phyloP scores from a whole-genome alignment of 2,888 invertebrate genomes.

The Baronia brevicornis region DNA sequence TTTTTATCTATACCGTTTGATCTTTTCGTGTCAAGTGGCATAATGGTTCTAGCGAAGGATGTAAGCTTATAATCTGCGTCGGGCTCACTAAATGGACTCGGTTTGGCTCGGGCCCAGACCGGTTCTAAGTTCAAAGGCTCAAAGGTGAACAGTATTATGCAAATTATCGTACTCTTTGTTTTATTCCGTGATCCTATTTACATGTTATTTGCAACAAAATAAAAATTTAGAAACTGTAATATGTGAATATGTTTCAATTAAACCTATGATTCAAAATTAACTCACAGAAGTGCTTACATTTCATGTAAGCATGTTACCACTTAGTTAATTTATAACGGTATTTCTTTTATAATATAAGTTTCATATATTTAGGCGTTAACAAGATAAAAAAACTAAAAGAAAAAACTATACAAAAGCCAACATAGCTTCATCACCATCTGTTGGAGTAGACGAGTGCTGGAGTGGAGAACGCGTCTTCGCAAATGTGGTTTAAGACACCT shows the following conservation, averaged over 20 bases:
- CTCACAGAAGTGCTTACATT: too few species aligned
- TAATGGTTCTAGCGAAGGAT: slow-evolving; percentile 28
- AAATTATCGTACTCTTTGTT: slow-evolving; percentile 70
- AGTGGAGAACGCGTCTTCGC: too few species aligned
- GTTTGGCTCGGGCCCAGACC: slow-evolving; percentile 64
- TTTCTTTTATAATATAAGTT: too few species aligned
- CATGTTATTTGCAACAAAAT: slow-evolving; percentile 60
- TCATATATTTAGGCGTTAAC: too few species aligned
- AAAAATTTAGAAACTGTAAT: too few species aligned
- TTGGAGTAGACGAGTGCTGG: too few species aligned
- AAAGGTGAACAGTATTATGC: slow-evolving; percentile 71
- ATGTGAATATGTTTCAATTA: slow-evolving; percentile 2
- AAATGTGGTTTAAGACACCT: too few species aligned
- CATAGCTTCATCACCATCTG: too few species aligned
- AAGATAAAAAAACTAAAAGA: too few species aligned
- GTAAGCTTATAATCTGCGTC: slow-evolving; percentile 61
- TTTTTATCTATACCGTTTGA: slow-evolving; percentile 15
- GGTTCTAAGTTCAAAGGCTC: slow-evolving; percentile 45
- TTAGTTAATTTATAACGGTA: too few species aligned
- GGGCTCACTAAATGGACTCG: slow-evolving; percentile 53
- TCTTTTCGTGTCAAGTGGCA: slow-evolving; percentile 20
- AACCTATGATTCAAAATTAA: slow-evolving; percentile 14
- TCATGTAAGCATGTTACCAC: too few species aligned
- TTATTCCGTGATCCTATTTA: slow-evolving; percentile 56
- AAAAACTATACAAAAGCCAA: too few species aligned